A percentile compares a stretch with the other conserved stretches of the same genome.
Evolutionary conservation across 2,888 invertebrate genomes (phyloP).

Genomic region (Macrophya annulata): DNA sequence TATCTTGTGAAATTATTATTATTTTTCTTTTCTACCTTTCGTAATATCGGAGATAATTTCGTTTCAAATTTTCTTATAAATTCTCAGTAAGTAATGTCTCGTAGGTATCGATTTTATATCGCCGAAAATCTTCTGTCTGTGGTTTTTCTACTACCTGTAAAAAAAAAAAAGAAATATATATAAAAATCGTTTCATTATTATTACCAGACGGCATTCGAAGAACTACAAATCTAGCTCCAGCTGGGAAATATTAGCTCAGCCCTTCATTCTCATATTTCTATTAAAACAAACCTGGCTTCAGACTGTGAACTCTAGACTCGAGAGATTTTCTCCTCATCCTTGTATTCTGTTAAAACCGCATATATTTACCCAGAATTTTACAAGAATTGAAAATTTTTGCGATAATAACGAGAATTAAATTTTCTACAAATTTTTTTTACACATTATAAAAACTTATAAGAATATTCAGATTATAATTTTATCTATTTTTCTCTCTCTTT

Average conservation of each 20-base stretch:
- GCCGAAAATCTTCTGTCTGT: background rate
- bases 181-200: background rate
- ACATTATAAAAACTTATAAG: background rate
- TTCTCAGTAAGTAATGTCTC: background rate
- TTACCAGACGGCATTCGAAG: background rate
- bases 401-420: background rate
- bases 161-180: background rate
- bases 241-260: slow-evolving; percentile 23
- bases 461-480: background rate
- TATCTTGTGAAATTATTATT: background rate
- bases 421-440: background rate
- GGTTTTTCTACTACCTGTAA: background rate
- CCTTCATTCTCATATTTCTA: slow-evolving; percentile 30
- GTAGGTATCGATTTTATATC: background rate
- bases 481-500: background rate
- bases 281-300: slow-evolving; percentile 19
- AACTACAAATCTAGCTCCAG: slow-evolving; percentile 13
- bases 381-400: background rate
- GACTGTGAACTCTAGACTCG: background rate
- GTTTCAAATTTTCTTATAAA: background rate
- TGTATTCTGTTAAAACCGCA: background rate
- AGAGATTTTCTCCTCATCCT: background rate
- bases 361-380: slow-evolving; percentile 18
- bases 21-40: background rate
- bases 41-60: background rate